A percentile compares a stretch with the other conserved stretches of the same genome.
Evolutionary conservation across 2,113 vertebrate genomes (phyloP).

Genomic region (Dryoscopus gambensis): DNA sequence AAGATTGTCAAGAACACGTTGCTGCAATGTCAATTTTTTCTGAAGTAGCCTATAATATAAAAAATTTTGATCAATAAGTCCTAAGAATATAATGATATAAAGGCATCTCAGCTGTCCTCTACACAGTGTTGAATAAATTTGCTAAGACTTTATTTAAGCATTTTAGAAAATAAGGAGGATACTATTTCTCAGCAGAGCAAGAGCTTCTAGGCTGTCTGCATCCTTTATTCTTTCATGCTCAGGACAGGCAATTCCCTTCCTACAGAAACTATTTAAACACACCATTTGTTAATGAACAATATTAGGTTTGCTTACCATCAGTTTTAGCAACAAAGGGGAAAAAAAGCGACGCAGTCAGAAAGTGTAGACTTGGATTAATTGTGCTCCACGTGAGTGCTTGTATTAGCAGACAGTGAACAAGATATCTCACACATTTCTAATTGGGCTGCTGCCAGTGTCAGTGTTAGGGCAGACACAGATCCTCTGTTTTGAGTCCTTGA

Average conservation of each 20-base stretch:
- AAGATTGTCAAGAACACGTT: background rate
- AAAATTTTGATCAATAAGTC: background rate
- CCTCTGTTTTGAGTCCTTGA: background rate
- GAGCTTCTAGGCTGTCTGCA: background rate
- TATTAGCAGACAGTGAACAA: background rate
- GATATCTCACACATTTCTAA: background rate
- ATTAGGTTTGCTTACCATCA: background rate
- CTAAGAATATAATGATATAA: background rate
- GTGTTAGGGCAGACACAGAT: background rate
- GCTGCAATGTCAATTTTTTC: background rate
- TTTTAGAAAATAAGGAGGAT: background rate
- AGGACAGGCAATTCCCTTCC: background rate
- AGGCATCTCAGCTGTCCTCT: background rate
- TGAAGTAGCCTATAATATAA: background rate
- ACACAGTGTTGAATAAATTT: background rate
- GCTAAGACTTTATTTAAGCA: background rate
- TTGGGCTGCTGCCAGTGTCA: background rate
- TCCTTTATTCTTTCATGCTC: background rate
- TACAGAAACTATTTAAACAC: background rate
- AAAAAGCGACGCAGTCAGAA: background rate
- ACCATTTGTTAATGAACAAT: background rate
- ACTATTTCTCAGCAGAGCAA: background rate
- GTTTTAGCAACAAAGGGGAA: background rate
- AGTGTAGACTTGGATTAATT: background rate
- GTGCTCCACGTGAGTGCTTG: background rate